Percentiles rank a stretch among this genome's conserved stretches.
Evolutionary conservation across 2,113 vertebrate genomes (phyloP).

Genomic region (Parotia lawesii): DNA sequence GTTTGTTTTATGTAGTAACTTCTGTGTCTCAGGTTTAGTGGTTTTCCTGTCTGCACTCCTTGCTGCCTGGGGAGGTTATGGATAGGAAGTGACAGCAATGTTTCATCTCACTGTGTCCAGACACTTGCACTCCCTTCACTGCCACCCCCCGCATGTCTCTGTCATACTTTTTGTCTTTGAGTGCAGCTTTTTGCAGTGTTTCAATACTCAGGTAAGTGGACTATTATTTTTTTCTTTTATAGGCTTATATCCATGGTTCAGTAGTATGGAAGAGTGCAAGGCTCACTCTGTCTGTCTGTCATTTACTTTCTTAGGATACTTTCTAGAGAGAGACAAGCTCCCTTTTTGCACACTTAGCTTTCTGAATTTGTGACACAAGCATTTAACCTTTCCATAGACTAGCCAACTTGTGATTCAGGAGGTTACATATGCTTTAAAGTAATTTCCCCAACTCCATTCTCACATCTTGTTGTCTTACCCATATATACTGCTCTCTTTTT

Average conservation of each 20-base stretch:
- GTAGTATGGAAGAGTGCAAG: neutral
- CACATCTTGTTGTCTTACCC: neutral
- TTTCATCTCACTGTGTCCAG: neutral
- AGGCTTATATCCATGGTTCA: neutral
- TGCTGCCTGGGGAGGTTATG: neutral
- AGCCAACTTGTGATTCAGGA: neutral
- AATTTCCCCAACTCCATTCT: neutral
- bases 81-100: neutral
- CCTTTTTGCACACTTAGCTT: neutral
- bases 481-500: neutral
- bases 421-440: neutral
- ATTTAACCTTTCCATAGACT: neutral
- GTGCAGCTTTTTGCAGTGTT: neutral
- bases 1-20: constrained; percentile 15
- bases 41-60: neutral
- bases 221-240: neutral
- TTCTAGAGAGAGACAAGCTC: neutral
- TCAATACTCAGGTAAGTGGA: neutral
- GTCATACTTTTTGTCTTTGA: neutral
- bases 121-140: neutral
- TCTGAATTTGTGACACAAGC: neutral
- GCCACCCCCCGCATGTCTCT: neutral
- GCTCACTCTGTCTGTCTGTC: neutral
- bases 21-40: neutral
- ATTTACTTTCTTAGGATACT: neutral